Base-by-base conservation (phyloP, 2,888 invertebrate species). In the Metallyticus violacea region DNA sequence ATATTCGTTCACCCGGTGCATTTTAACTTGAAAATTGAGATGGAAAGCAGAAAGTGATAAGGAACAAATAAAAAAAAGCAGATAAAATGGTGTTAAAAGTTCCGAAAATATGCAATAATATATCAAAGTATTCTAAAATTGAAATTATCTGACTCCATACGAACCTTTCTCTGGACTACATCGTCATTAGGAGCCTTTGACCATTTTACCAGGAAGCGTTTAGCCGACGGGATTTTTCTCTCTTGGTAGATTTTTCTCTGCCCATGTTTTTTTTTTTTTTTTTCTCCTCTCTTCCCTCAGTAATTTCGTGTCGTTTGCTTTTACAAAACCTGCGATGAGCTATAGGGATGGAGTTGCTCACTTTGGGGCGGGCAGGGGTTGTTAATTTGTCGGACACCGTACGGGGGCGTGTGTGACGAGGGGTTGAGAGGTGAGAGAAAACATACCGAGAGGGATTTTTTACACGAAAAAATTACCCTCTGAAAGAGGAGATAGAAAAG, bases 351-450 rank as follows among this genome's bases (percentile, higher is more conserved):
- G 40, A 62, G 40, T 62, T 22, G 9, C 78, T 85, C 79, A 85
- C 78, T 77, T 78, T 85, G 85, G 85, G n/a, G n/a, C n/a, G n/a
- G n/a, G n/a, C n/a, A n/a, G n/a, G n/a, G 85, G 85, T 83, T 83
- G 83, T 85, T 85, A 85, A 85, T 85, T 85, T 85, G 85, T 85
- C 76, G 85, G 80, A 85, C 62, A 76, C 80, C 83, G 27, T 83
- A 77, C 83, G 83, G 77, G 77, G 82, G 22, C 25, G 81, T 81
- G 30, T 30, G 81, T 81, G 30, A 77, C 62, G 25, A 77, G 77
- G 83, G 83, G 77, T 26, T 83, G 77, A 83, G 83, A 77, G 77
- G 83, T 81, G 81, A 22, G 81, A 81, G 81, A 30, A 30, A 77
- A 26, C 40, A 62, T 62, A 62, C 40, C 40, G 40, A 62, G 40